These are phyloP conservation scores for Periparus ater DNA, from an alignment of 2,797 vertebrate genomes.

Conservation along the genomic window DNA sequence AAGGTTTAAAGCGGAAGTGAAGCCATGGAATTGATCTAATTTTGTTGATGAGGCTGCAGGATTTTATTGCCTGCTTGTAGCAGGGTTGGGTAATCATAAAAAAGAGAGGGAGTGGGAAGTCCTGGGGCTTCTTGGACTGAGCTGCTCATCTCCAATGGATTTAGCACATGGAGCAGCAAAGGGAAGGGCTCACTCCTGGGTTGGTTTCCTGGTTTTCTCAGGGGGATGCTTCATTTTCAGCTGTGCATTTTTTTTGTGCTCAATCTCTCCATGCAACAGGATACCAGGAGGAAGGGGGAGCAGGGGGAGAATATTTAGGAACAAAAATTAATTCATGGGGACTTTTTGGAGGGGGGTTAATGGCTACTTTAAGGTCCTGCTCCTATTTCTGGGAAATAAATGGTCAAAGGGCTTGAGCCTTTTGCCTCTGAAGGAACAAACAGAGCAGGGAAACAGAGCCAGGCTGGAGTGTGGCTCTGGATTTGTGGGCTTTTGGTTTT, in stretches of 20 bases:
- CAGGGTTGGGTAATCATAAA: not conserved
- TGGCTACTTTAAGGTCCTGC: not conserved
- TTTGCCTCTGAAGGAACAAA: not conserved
- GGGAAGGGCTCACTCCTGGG: not conserved
- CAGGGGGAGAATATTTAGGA: not conserved
- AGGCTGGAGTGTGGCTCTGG: not conserved
- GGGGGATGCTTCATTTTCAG: not conserved
- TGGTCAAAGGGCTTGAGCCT: not conserved
- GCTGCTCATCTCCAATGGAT: not conserved
- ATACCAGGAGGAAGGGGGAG: not conserved
- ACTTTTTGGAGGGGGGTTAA: not conserved
- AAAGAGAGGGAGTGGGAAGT: not conserved
- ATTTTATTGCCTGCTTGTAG: slow-evolving; percentile 51
- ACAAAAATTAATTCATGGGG: not conserved
- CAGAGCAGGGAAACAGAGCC: not conserved
- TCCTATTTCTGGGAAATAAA: not conserved
- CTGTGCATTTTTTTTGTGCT: not conserved
- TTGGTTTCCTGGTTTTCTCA: not conserved
- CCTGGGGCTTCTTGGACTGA: not conserved
- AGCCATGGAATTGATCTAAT: slow-evolving; percentile 62
- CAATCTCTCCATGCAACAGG: not conserved
- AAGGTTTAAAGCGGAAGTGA: slow-evolving; percentile 42
- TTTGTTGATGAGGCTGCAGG: slow-evolving; percentile 47
- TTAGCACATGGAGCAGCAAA: not conserved
- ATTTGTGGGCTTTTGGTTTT: not conserved